A percentile compares a stretch with the other conserved stretches of the same genome.
Evolutionary conservation across 2,797 vertebrate species (phyloP).

Genomic region (Gouania willdenowi): DNA sequence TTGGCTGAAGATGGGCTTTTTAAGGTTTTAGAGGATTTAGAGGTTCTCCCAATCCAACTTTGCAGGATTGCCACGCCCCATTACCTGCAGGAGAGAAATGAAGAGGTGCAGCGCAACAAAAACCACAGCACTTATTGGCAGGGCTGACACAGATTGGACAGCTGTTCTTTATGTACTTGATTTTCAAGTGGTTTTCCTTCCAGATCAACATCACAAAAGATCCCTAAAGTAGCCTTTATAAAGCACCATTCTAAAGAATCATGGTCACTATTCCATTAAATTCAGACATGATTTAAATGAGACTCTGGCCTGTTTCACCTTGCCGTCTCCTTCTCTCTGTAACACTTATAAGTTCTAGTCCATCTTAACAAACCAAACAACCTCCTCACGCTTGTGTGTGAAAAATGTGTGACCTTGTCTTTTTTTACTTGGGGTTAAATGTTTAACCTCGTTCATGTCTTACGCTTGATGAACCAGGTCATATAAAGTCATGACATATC

Average conservation of each 20-base stretch:
- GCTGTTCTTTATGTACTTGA: too few species aligned
- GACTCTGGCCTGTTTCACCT: conserved; percentile 49
- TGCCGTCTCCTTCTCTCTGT: conserved; percentile 33
- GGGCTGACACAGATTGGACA: too few species aligned
- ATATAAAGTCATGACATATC: conserved; percentile 47
- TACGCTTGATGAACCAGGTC: conserved; percentile 32
- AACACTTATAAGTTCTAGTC: conserved; percentile 36
- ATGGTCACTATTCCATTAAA: conserved; percentile 34
- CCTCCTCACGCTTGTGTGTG: conserved; percentile 9
- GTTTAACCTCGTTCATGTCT: conserved; percentile 15
- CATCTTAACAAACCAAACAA: conserved; percentile 39
- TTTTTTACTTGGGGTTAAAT: conserved; percentile 8
- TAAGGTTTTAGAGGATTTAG: too few species aligned
- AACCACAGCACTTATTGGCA: too few species aligned
- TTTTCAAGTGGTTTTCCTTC: conserved; percentile 34
- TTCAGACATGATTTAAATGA: conserved; percentile 56
- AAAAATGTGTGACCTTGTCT: conserved; percentile 49
- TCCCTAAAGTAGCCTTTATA: conserved; percentile 14
- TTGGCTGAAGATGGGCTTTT: too few species aligned
- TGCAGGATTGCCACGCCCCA: too few species aligned
- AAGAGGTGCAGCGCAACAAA: too few species aligned
- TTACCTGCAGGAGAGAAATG: too few species aligned
- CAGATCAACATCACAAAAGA: conserved; percentile 21
- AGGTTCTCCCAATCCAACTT: too few species aligned
- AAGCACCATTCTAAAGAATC: conserved; percentile 28